phyloP scores from a whole-genome alignment of 2,888 invertebrate species.

The Chaetoderma sp. region DNA sequence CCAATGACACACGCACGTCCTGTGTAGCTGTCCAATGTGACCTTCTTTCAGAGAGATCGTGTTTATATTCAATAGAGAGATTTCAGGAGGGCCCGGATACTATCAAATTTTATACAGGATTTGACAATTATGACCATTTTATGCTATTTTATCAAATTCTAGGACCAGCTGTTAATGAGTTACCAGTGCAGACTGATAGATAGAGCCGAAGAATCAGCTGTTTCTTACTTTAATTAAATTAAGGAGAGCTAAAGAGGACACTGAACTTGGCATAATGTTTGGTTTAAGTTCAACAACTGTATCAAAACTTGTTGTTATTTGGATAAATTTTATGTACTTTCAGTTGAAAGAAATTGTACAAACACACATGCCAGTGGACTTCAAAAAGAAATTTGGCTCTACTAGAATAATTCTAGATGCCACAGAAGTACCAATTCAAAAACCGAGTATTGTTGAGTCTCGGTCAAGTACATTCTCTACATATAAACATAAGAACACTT shows the following conservation, averaged over 20 bases:
- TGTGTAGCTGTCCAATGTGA: too few relatives aligned
- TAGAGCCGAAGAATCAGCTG: slow-evolving; percentile 27
- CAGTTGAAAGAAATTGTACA: slow-evolving; percentile 33
- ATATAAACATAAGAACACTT: slow-evolving; percentile 42
- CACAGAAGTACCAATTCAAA: slow-evolving; percentile 39
- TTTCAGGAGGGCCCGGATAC: not conserved
- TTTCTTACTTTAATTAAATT: slow-evolving; percentile 38
- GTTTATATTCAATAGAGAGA: not conserved
- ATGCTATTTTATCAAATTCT: not conserved
- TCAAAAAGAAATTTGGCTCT: slow-evolving; percentile 29
- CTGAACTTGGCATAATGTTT: slow-evolving; percentile 32
- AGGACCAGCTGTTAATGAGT: slow-evolving; percentile 4
- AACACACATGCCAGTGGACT: slow-evolving; percentile 33
- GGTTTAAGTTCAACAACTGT: slow-evolving; percentile 22
- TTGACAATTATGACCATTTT: not conserved
- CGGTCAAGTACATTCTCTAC: slow-evolving; percentile 37
- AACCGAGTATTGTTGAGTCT: slow-evolving; percentile 32
- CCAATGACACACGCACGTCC: too few relatives aligned
- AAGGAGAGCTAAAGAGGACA: slow-evolving; percentile 32
- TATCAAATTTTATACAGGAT: not conserved
- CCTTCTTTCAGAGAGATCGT: not conserved
- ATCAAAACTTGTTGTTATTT: slow-evolving; percentile 29
- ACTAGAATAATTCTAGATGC: slow-evolving; percentile 42
- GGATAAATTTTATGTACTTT: slow-evolving; percentile 36
- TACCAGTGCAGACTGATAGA: not conserved